Base-by-base conservation (phyloP, 2,113 vertebrate species). In the Chloropsis cyanopogon region DNA sequence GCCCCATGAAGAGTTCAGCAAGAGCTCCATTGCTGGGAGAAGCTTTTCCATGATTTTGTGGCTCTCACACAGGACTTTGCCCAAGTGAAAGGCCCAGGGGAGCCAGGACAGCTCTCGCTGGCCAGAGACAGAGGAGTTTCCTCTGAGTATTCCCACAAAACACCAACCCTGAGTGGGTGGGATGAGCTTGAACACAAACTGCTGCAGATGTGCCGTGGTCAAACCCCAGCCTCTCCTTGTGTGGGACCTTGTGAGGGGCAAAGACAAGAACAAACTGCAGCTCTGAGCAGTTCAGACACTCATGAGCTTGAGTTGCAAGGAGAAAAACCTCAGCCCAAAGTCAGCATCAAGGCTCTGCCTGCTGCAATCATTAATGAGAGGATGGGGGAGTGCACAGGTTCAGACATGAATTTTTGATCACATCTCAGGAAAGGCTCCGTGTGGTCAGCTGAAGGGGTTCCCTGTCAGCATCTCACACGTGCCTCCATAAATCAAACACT, bases 401-500 rank as follows among this genome's bases (percentile, higher is more conserved):
- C 61, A 86, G 64, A 80, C 0, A 0, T 2, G 57, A 50, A 15
- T 17, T 72, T 63, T 21, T 76, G 71, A 72, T 96, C 82, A 14
- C 66, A 39, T n/a, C 57, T 75, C 76, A 63, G 77, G 57, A 68
- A 28, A 59, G 79, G 47, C 47, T 14, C 14, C 0, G 0, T 61
- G 46, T 59, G 86, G 28, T 28, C 83, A 33, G 71, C 47, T 59
- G 28, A 31, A 90, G 76, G 7, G 37, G 25, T 8, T 85, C 24
- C 22, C 61, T 94, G 71, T n/a, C 90, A 86, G 72, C 69, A 72
- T 47, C 28, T 72, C 44, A 42, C 57, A 9, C 18, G 2, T 35
- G 57, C 49, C 66, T 44, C 35, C 92, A 80, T 39, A 91, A 88
- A 94, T 81, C 84, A 92, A 94, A 75, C 33, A 28, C 39, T 42